These are phyloP conservation scores for Chondrosia reniformis DNA, from an alignment of 37 sponge, comb jelly and placozoan species.

Conservation along the genomic window DNA sequence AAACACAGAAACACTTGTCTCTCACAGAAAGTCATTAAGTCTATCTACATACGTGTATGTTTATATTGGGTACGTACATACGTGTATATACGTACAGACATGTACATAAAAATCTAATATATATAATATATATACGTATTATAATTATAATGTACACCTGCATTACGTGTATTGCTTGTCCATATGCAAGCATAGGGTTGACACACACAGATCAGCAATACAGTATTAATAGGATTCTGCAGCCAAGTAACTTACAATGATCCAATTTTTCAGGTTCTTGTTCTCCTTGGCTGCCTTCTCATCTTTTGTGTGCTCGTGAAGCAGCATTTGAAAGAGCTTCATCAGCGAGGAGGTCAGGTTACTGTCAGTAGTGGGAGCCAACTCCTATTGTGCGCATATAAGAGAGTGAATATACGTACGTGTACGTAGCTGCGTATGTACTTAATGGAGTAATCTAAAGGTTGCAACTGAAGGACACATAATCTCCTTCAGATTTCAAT, in stretches of 20 bases:
- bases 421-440: not conserved
- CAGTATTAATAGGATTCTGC: no score
- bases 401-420: not conserved
- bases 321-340: slow-evolving; percentile 80
- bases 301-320: slow-evolving; percentile 53
- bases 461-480: no score
- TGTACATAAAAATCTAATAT: not conserved
- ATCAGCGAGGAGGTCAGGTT: slow-evolving; percentile 68
- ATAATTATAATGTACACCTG: no score
- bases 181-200: not conserved
- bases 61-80: not conserved
- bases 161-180: no score
- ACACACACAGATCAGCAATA: no score
- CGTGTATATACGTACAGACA: not conserved
- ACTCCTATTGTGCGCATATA: slow-evolving; percentile 35
- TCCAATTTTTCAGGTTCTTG: slow-evolving; percentile 74
- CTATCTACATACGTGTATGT: no score
- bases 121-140: not conserved
- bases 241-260: slow-evolving; percentile 20
- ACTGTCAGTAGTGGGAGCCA: slow-evolving; percentile 62
- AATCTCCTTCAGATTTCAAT: no score
- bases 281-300: slow-evolving; percentile 67
- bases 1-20: no score
- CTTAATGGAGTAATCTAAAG: no score
- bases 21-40: no score